These are phyloP conservation scores for Xylota segnis DNA, from an alignment of 2,888 invertebrate species.

Conservation along the genomic window DNA sequence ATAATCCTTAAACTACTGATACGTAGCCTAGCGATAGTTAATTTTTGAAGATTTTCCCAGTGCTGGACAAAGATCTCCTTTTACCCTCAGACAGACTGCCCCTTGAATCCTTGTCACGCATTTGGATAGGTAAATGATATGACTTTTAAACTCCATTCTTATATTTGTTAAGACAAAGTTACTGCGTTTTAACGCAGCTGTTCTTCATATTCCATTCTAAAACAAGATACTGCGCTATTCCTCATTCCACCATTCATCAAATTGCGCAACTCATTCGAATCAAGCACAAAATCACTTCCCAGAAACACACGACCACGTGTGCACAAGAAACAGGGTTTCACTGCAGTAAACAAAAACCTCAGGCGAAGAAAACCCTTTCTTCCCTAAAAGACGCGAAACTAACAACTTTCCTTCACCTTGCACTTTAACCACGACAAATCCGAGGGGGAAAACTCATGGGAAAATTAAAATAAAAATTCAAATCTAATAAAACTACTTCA, in stretches of 20 bases:
- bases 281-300: conserved; percentile 72
- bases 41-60: too few relatives aligned
- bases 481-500: conserved; percentile 55
- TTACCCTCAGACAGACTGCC: too few relatives aligned
- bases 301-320: conserved; percentile 72
- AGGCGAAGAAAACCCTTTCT: conserved; percentile 45
- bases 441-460: conserved; percentile 63
- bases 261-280: conserved; percentile 61
- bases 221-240: conserved; percentile 37
- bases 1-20: too few relatives aligned
- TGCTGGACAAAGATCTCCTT: too few relatives aligned
- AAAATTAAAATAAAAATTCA: conserved; percentile 67
- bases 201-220: not conserved
- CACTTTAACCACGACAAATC: conserved; percentile 15
- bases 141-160: too few relatives aligned
- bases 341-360: conserved; percentile 65
- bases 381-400: conserved; percentile 35
- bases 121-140: too few relatives aligned
- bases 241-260: conserved; percentile 9
- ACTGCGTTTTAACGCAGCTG: too few relatives aligned
- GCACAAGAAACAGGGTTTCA: conserved; percentile 57
- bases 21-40: too few relatives aligned
- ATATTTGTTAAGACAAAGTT: too few relatives aligned
- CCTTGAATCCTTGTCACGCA: too few relatives aligned
- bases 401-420: conserved; percentile 61